Percentiles rank a stretch among this genome's conserved stretches.
Evolutionary conservation across 1,140 invertebrate species (phyloP).

Genomic region (Anadara kagoshimensis): DNA sequence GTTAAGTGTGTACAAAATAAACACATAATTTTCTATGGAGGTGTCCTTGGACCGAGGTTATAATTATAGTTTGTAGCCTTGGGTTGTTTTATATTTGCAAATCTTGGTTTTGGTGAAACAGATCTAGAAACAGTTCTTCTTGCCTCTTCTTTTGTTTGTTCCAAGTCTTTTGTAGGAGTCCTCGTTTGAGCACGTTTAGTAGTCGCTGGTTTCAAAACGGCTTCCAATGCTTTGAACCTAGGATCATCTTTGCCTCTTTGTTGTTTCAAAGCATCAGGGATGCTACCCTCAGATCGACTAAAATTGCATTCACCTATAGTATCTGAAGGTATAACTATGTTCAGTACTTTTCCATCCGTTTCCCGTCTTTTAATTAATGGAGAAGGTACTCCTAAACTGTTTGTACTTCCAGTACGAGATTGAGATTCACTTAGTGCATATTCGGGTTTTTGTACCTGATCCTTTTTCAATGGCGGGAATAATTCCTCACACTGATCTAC

Average conservation of each 20-base stretch:
- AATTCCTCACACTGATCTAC: conserved; percentile 43
- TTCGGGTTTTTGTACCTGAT: conserved; percentile 16
- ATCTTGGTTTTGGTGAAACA: conserved; percentile 7
- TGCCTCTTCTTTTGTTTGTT: neutral
- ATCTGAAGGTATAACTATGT: conserved; percentile 23
- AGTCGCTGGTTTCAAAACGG: conserved; percentile 11
- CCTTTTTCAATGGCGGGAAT: conserved; percentile 22
- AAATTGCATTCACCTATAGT: neutral
- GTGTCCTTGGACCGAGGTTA: too few relatives aligned
- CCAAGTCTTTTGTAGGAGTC: neutral
- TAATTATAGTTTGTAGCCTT: neutral
- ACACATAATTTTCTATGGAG: too few relatives aligned
- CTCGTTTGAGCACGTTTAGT: conserved; percentile 14
- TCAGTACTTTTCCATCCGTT: conserved; percentile 27
- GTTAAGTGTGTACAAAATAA: too few relatives aligned
- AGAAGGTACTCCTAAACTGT: conserved; percentile 37
- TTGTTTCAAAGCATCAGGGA: neutral
- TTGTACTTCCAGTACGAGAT: conserved; percentile 31
- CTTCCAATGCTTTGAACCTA: neutral
- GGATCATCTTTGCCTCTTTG: neutral
- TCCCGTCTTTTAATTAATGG: conserved; percentile 24
- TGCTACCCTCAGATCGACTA: conserved; percentile 36
- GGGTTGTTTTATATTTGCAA: conserved; percentile 8
- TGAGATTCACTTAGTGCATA: conserved; percentile 18
- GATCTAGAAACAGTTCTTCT: conserved; percentile 14